Evolutionary conservation across 2,113 vertebrate species (phyloP).

Genomic region (Podarcis cretensis): DNA sequence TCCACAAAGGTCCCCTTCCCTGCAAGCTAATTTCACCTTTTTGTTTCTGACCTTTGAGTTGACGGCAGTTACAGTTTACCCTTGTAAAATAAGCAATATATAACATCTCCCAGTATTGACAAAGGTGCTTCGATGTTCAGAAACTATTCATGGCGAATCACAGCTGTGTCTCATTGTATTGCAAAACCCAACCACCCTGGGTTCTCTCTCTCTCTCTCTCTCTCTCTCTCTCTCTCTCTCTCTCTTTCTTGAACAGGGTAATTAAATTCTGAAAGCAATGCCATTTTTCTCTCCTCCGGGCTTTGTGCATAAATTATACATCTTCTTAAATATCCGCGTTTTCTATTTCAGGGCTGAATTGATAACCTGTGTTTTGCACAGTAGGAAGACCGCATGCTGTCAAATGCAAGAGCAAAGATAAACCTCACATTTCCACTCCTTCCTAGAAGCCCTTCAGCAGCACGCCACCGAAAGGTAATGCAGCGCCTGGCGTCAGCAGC

Average conservation of each 20-base stretch:
- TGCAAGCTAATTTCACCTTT: background rate
- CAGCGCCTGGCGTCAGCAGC: constrained; percentile 24
- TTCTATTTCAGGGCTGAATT: constrained; percentile 72
- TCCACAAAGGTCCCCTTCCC: background rate
- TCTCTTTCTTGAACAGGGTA: constrained; percentile 44
- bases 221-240: background rate
- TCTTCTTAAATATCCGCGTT: constrained; percentile 72
- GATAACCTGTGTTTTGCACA: constrained; percentile 71
- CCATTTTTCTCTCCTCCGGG: constrained; percentile 20
- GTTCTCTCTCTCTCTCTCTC: background rate
- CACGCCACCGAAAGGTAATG: constrained; percentile 45
- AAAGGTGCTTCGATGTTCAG: background rate
- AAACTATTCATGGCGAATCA: constrained; percentile 44
- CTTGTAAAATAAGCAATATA: constrained; percentile 14
- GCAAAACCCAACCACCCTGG: no score
- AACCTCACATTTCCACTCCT: constrained; percentile 52
- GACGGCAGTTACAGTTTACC: background rate
- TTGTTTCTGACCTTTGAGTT: background rate
- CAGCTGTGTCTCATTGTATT: constrained; percentile 38
- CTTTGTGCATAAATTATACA: constrained; percentile 71
- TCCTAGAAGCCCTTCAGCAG: constrained; percentile 45
- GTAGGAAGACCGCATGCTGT: constrained; percentile 64
- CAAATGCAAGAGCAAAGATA: constrained; percentile 31
- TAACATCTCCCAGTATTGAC: background rate
- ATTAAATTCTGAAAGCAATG: constrained; percentile 55